A percentile compares a stretch with the other conserved stretches of the same genome.
These are phyloP conservation scores for Lophura swinhoii DNA, from an alignment of 2,797 vertebrate species.

Conservation along the genomic window DNA sequence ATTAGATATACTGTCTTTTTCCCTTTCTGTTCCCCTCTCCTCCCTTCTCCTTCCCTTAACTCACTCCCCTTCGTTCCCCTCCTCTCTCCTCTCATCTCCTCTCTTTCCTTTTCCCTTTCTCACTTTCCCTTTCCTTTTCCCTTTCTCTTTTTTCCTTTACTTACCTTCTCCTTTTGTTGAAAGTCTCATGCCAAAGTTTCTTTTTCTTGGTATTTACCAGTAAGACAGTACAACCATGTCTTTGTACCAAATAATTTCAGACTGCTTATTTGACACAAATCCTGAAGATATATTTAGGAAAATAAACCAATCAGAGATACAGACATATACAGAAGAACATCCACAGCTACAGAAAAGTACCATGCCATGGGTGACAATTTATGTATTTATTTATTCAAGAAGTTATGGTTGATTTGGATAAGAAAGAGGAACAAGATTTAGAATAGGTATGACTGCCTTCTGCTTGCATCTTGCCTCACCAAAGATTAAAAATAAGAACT, in stretches of 20 bases:
- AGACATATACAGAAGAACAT: neutral
- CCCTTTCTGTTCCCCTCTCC: neutral
- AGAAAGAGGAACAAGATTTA: neutral
- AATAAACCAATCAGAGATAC: neutral
- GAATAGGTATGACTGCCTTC: neutral
- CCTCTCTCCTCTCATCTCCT: neutral
- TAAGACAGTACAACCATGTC: neutral
- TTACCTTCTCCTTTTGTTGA: neutral
- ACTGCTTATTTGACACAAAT: neutral
- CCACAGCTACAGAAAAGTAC: neutral
- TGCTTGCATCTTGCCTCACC: neutral
- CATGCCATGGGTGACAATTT: neutral
- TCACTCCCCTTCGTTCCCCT: no score
- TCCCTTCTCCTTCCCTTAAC: no score
- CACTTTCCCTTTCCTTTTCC: neutral
- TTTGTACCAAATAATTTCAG: neutral
- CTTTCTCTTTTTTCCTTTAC: neutral
- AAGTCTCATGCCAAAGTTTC: neutral
- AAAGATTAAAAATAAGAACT: neutral
- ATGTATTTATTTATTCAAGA: neutral
- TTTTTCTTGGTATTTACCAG: neutral
- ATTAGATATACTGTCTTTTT: neutral
- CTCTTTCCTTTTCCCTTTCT: neutral
- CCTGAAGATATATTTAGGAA: neutral
- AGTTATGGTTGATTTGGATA: neutral